phyloP scores from a whole-genome alignment of 92 coral and sea anemone species.

The Paramuricea clavata region DNA sequence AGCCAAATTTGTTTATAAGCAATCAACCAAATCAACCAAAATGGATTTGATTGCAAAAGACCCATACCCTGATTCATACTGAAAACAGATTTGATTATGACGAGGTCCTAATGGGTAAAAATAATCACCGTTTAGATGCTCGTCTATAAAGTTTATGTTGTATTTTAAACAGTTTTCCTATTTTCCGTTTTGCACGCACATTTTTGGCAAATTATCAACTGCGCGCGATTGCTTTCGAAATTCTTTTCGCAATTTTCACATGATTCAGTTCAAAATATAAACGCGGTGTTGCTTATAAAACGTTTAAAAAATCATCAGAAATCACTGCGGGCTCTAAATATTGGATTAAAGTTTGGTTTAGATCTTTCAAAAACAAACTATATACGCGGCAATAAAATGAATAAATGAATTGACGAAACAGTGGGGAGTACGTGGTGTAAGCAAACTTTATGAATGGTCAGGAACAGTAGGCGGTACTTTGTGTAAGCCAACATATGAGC shows the following conservation, averaged over 20 bases:
- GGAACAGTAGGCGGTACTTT: constrained; percentile 22
- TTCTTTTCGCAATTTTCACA: constrained; percentile 13
- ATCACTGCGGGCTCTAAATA: constrained; percentile 8
- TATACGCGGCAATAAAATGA: not conserved
- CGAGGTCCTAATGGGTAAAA: constrained; percentile 20
- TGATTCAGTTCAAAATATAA: not conserved
- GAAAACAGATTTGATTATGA: not conserved
- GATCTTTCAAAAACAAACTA: constrained; percentile 29
- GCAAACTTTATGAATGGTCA: constrained; percentile 4
- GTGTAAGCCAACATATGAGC: constrained; percentile 7
- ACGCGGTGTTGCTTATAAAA: constrained; percentile 9
- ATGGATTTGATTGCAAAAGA: no score
- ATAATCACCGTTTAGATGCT: not conserved
- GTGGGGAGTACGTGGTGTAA: constrained; percentile 1
- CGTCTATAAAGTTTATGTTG: not conserved
- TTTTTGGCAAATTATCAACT: constrained; percentile 7
- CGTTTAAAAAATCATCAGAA: constrained; percentile 23
- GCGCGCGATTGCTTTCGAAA: constrained; percentile 5
- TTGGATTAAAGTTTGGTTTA: constrained; percentile 12
- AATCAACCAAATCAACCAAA: no score
- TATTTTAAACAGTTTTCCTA: not conserved
- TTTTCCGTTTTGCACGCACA: not conserved
- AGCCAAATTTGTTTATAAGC: no score
- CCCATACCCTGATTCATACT: no score
- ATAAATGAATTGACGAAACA: constrained; percentile 5